A percentile compares a stretch with the other conserved stretches of the same genome.
Conservation (phyloP, 2,113 vertebrate genomes). For the Neofelis nebulosa region DNA sequence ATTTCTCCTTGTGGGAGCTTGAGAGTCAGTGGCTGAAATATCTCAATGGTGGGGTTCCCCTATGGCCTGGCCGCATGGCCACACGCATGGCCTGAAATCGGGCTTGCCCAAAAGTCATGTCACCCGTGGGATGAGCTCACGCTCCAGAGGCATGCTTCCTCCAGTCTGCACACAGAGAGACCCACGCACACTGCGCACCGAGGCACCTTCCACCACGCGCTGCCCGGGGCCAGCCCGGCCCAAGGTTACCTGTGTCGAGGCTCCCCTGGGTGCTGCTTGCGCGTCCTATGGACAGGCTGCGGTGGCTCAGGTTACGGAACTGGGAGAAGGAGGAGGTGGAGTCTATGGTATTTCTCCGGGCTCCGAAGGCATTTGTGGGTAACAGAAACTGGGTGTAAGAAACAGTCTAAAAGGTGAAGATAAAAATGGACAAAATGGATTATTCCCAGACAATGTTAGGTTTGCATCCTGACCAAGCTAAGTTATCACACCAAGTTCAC, state of each 20-base stretch:
- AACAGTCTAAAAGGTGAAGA: conserved; percentile 89
- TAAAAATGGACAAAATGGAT: neutral
- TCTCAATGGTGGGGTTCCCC: neutral
- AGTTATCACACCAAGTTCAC: neutral
- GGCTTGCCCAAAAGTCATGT: neutral
- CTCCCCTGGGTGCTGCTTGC: conserved; percentile 98
- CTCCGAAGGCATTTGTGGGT: conserved; percentile 94
- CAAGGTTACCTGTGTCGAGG: conserved; percentile 92
- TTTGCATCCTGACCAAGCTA: neutral
- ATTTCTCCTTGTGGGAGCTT: neutral
- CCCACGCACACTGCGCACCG: rapidly evolving
- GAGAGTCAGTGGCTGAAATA: neutral
- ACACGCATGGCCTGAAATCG: neutral
- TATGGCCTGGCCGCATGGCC: neutral
- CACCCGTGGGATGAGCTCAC: rapidly evolving
- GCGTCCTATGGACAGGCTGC: conserved; percentile 95
- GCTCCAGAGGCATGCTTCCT: no score
- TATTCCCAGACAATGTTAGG: neutral
- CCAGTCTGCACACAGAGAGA: neutral
- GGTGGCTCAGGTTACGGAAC: conserved; percentile 95
- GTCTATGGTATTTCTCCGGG: conserved; percentile 96
- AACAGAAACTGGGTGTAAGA: conserved; percentile 98
- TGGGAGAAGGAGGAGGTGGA: conserved; percentile 97
- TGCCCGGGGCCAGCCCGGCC: neutral
- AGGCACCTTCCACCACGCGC: rapidly evolving